These are phyloP conservation scores for Uropetala carovei DNA, from an alignment of 2,888 invertebrate genomes.

Conservation along the genomic window DNA sequence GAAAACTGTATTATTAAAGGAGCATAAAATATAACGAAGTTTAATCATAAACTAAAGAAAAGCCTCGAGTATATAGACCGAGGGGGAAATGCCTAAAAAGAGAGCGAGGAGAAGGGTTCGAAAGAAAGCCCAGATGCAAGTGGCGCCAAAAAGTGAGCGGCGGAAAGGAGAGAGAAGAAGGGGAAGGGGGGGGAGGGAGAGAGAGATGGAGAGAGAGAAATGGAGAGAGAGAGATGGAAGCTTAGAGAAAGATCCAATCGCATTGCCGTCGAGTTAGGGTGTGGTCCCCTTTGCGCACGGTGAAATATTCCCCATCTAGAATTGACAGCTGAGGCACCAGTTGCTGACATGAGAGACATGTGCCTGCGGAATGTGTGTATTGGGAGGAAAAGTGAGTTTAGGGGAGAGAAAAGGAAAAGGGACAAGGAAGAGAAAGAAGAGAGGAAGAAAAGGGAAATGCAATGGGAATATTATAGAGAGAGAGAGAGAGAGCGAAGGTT, in stretches of 20 bases:
- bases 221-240: neutral
- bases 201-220: neutral
- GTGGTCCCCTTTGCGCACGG: neutral
- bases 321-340: conserved; percentile 40
- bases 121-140: no score
- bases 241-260: neutral
- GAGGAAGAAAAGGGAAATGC: neutral
- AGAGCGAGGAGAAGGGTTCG: no score
- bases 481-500: neutral
- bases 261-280: neutral
- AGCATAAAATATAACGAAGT: no score
- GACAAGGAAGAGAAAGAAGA: neutral
- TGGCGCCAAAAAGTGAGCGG: neutral
- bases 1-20: no score
- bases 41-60: no score
- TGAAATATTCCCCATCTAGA: conserved; percentile 21
- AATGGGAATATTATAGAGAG: neutral
- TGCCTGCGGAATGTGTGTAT: neutral
- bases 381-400: neutral
- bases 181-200: neutral
- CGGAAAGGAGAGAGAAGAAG: no score
- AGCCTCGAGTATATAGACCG: no score
- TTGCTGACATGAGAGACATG: conserved; percentile 42
- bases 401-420: neutral
- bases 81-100: no score